phyloP scores from a whole-genome alignment of 2,797 vertebrate species.

The Darevskia mixta region DNA sequence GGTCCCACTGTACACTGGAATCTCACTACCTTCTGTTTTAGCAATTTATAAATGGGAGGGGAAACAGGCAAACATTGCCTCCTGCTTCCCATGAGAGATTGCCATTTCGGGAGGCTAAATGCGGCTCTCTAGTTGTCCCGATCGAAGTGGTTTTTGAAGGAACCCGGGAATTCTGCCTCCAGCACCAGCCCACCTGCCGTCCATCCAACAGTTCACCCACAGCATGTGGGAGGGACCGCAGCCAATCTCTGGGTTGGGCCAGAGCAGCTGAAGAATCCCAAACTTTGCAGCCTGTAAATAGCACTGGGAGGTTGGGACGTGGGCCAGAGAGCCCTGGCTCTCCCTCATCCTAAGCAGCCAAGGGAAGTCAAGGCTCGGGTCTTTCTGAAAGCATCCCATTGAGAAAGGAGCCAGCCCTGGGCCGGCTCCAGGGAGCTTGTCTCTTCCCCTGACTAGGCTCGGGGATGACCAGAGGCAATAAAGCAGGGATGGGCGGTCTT shows the following conservation, averaged over 20 bases:
- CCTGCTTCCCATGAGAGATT: background rate
- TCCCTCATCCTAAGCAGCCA: background rate
- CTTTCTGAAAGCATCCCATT: constrained; percentile 19
- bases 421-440: constrained; percentile 9
- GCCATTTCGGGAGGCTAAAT: background rate
- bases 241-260: background rate
- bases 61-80: background rate
- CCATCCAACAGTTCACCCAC: background rate
- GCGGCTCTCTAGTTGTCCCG: background rate
- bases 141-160: background rate
- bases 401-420: constrained; percentile 1
- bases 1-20: too few relatives aligned
- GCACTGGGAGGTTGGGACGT: background rate
- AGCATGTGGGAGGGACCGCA: background rate
- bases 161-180: background rate
- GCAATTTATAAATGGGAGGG: background rate
- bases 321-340: constrained; percentile 17
- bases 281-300: constrained; percentile 28
- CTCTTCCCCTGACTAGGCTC: background rate
- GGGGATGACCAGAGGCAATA: background rate
- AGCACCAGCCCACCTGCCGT: background rate
- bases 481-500: too few relatives aligned
- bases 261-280: constrained; percentile 23
- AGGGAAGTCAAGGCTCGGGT: background rate
- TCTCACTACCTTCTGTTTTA: background rate